Evolutionary conservation across 2,113 vertebrate species (phyloP).

Genomic region (Heterochromis multidens): DNA sequence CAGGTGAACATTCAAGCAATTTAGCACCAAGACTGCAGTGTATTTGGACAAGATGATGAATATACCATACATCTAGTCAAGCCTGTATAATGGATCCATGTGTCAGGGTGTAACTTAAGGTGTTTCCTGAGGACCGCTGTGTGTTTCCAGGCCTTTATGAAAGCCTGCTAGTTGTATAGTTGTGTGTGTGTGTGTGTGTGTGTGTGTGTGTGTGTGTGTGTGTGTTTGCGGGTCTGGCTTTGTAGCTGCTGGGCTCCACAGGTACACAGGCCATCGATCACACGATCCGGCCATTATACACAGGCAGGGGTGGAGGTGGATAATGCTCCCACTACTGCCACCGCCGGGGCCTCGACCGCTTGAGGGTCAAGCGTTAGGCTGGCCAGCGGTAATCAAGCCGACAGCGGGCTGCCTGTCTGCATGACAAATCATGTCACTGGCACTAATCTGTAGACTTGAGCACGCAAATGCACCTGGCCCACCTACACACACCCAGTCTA

Average conservation of each 20-base stretch:
- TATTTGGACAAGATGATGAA: conserved; percentile 51
- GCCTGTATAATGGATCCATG: conserved; percentile 52
- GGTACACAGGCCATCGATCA: conserved; percentile 71
- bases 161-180: not conserved
- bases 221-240: conserved; percentile 11
- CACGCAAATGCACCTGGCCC: conserved; percentile 13
- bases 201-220: conserved; percentile 12
- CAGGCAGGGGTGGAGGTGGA: conserved; percentile 59
- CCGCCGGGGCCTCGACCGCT: conserved; percentile 48
- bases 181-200: conserved; percentile 8
- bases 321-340: conserved; percentile 57
- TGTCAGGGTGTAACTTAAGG: conserved; percentile 54
- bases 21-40: not conserved
- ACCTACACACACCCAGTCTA: not conserved
- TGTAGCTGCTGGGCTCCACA: conserved; percentile 57
- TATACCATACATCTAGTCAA: conserved; percentile 31
- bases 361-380: conserved; percentile 60
- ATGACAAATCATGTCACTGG: conserved; percentile 52
- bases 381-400: conserved; percentile 56
- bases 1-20: not conserved
- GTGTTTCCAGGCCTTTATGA: conserved; percentile 52
- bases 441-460: conserved; percentile 28
- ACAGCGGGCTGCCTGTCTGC: conserved; percentile 53
- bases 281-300: conserved; percentile 56
- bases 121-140: conserved; percentile 46